phyloP scores from a whole-genome alignment of 2,888 invertebrate species.

The Netelia inedita region DNA sequence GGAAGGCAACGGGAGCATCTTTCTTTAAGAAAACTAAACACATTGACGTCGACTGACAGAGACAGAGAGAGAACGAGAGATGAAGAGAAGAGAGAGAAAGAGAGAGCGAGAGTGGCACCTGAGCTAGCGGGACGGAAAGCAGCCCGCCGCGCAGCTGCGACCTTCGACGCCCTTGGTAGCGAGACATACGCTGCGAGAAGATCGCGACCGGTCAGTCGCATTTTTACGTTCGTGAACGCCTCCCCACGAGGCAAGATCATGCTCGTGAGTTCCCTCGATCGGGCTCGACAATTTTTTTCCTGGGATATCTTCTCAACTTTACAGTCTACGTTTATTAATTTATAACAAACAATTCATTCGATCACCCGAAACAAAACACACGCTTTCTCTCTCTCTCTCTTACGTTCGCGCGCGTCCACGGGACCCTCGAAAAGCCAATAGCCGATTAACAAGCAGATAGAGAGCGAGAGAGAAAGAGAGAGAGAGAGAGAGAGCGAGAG shows the following conservation, averaged over 20 bases:
- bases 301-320: not conserved
- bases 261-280: constrained; percentile 38
- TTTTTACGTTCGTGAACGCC: constrained; percentile 59
- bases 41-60: not conserved
- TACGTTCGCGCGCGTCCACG: not conserved
- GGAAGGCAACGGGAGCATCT: too few species aligned
- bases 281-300: constrained; percentile 4
- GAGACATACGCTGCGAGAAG: constrained; percentile 44
- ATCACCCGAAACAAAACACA: not conserved
- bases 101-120: constrained; percentile 36
- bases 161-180: constrained; percentile 82
- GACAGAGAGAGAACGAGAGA: not conserved
- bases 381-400: not conserved
- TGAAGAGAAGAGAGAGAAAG: not conserved
- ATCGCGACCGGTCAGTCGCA: constrained; percentile 59
- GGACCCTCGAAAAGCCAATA: not conserved
- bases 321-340: not conserved
- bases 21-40: not conserved
- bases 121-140: constrained; percentile 71
- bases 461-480: constrained; percentile 6
- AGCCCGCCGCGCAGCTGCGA: constrained; percentile 81
- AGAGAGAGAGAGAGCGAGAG: constrained; percentile 9
- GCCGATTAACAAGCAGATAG: constrained; percentile 17
- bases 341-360: not conserved
- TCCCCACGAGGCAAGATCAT: constrained; percentile 52